Percentiles rank a stretch among this genome's conserved stretches.
These are phyloP conservation scores for Bubo blakistoni DNA, from an alignment of 2,113 vertebrate species.

Conservation along the genomic window DNA sequence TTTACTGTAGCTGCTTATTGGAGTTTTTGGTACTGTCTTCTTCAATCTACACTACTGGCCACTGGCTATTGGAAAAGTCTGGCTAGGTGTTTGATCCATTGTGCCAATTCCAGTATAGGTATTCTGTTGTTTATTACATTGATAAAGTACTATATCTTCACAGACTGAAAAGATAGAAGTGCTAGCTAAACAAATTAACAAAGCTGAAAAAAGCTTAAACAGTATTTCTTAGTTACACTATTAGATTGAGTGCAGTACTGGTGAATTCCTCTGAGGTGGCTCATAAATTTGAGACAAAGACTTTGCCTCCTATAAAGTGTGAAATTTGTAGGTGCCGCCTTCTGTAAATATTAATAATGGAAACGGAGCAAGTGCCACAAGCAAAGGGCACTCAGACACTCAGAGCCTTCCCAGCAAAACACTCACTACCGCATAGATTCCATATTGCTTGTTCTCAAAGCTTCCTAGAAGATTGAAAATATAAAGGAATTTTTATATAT, in stretches of 20 bases:
- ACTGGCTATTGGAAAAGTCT: background rate
- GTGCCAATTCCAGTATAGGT: background rate
- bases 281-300: conserved; percentile 44
- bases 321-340: conserved; percentile 16
- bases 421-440: background rate
- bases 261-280: conserved; percentile 10
- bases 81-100: background rate
- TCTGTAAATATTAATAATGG: conserved; percentile 57
- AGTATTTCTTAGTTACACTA: background rate
- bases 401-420: background rate
- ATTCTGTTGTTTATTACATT: background rate
- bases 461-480: background rate
- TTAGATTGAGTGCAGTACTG: background rate
- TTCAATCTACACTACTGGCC: background rate
- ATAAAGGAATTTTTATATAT: background rate
- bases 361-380: background rate
- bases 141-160: background rate
- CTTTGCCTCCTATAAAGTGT: conserved; percentile 51
- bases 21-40: background rate
- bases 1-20: background rate
- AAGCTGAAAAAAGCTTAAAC: background rate
- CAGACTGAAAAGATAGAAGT: background rate
- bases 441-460: background rate
- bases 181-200: background rate
- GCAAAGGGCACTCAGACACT: background rate